phyloP scores from a whole-genome alignment of 2,113 vertebrate species.

The Chascanopsetta lugubris region DNA sequence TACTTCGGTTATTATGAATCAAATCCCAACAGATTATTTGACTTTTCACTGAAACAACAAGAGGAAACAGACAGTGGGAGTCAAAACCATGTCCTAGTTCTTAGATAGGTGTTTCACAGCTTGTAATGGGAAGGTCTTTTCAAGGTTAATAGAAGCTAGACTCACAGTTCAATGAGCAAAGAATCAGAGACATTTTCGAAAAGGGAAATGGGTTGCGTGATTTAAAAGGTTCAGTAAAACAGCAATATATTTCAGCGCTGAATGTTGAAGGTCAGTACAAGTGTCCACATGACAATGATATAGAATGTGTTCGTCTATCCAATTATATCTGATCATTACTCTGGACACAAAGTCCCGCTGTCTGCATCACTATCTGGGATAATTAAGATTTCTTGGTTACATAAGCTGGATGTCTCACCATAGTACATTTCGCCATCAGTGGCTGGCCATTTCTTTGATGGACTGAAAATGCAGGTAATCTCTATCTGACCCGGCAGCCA shows the following conservation, averaged over 20 bases:
- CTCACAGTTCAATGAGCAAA: neutral
- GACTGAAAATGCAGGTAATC: too few species aligned
- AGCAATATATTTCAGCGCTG: too few species aligned
- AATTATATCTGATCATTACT: too few species aligned
- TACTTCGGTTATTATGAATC: constrained; percentile 26
- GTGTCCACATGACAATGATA: too few species aligned
- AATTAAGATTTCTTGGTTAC: too few species aligned
- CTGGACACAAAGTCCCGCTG: too few species aligned
- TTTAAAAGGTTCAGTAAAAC: too few species aligned
- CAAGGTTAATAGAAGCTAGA: neutral
- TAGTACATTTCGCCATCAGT: neutral
- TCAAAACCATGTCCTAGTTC: neutral
- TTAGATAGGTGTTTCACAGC: neutral
- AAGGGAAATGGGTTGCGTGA: too few species aligned
- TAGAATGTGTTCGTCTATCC: too few species aligned
- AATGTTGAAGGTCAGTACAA: too few species aligned
- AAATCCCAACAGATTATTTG: constrained; percentile 52
- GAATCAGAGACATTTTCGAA: neutral
- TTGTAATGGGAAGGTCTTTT: neutral
- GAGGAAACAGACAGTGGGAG: too few species aligned
- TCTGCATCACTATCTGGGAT: too few species aligned
- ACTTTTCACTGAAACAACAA: constrained; percentile 22
- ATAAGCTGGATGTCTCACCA: neutral
- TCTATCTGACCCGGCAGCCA: neutral
- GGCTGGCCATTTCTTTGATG: neutral